Conservation (phyloP, 30 jellyfish, hydroid and myxozoan species). For the Chrysaora quinquecirrha region DNA sequence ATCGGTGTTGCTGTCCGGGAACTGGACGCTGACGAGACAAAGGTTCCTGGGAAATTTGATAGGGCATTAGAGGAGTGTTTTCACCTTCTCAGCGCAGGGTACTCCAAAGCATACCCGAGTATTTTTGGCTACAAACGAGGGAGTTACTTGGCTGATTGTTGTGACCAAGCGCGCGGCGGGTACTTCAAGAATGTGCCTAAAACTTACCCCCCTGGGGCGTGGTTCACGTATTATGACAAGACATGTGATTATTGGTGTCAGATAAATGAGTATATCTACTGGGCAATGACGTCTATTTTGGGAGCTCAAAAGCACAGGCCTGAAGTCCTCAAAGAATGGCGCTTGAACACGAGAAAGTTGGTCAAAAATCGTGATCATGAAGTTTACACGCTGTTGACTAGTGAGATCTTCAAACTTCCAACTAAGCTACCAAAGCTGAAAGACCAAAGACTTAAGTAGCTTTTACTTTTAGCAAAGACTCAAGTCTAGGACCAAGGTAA, state of each 20-base stretch:
- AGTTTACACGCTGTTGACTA: constrained; percentile 32
- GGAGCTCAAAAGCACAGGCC: constrained; percentile 52
- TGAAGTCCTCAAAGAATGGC: constrained; percentile 49
- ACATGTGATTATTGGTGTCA: constrained; percentile 39
- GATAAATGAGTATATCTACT: constrained; percentile 41
- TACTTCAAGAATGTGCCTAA: constrained; percentile 32
- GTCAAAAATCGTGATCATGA: constrained; percentile 19
- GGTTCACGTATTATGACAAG: constrained; percentile 60
- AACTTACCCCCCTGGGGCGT: constrained; percentile 42
- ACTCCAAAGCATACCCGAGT: constrained; percentile 30
- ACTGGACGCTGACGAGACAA: constrained; percentile 35
- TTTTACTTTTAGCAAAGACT: too few relatives aligned
- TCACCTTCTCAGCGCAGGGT: constrained; percentile 35
- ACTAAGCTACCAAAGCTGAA: too few relatives aligned
- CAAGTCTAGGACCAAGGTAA: too few relatives aligned
- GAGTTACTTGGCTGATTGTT: constrained; percentile 26
- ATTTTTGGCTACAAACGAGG: constrained; percentile 48
- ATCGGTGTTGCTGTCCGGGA: constrained; percentile 34
- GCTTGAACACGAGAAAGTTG: constrained; percentile 17
- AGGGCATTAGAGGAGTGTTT: constrained; percentile 48
- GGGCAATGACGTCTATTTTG: constrained; percentile 59
- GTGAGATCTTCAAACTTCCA: constrained; percentile 19
- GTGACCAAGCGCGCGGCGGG: constrained; percentile 70
- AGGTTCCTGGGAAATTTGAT: constrained; percentile 7
- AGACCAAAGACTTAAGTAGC: too few relatives aligned